These are phyloP conservation scores for Epirrhoe alternata DNA, from an alignment of 2,888 invertebrate species.

Conservation along the genomic window DNA sequence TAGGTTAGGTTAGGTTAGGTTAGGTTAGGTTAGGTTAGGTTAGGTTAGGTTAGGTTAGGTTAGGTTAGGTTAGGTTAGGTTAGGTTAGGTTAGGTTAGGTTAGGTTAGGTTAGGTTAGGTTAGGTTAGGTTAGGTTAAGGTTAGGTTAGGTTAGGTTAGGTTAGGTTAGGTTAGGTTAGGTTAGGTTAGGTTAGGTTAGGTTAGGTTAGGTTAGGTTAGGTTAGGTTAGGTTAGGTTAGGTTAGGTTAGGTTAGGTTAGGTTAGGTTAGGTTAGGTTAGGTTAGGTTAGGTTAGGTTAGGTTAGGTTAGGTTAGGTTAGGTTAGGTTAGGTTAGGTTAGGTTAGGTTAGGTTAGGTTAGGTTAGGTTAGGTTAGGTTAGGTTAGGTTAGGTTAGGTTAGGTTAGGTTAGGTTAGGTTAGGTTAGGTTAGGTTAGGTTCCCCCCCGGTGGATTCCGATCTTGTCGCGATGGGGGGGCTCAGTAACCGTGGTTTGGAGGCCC, in stretches of 20 bases:
- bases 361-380: conserved; percentile 38
- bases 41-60: conserved; percentile 39
- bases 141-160: conserved; percentile 36
- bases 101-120: conserved; percentile 25
- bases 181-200: conserved; percentile 20
- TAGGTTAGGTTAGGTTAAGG: conserved; percentile 43
- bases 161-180: conserved; percentile 34
- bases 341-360: conserved; percentile 47
- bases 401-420: conserved; percentile 48
- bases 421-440: conserved; percentile 38
- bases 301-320: no score
- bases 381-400: conserved; percentile 48
- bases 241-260: conserved; percentile 31
- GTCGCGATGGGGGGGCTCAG: no score
- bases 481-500: conserved; percentile 39
- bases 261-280: conserved; percentile 38
- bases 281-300: conserved; percentile 41
- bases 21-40: conserved; percentile 39
- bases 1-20: conserved; percentile 29
- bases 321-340: conserved; percentile 48
- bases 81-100: conserved; percentile 17
- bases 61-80: conserved; percentile 37
- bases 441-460: no score
- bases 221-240: conserved; percentile 35
- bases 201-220: conserved; percentile 23